Evolutionary conservation across 2,113 vertebrate genomes (phyloP).

Genomic region (Cygnus atratus): DNA sequence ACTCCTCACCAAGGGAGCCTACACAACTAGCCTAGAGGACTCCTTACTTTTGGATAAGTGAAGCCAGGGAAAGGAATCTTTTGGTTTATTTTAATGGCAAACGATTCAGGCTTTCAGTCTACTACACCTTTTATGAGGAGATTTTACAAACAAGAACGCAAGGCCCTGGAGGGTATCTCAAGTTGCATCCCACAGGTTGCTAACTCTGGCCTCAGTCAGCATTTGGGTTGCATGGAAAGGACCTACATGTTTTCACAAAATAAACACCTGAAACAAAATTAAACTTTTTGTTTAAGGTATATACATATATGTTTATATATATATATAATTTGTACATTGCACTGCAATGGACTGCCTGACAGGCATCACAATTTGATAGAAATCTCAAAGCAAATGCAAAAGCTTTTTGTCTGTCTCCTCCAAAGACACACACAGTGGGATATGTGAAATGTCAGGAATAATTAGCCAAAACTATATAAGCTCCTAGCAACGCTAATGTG

Average conservation of each 20-base stretch:
- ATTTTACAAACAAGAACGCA: not conserved
- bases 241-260: not conserved
- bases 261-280: not conserved
- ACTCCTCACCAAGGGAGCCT: not conserved
- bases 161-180: not conserved
- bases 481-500: slow-evolving; percentile 36
- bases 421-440: slow-evolving; percentile 31
- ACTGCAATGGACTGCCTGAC: not conserved
- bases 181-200: not conserved
- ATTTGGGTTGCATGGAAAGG: not conserved
- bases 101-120: not conserved
- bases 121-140: not conserved
- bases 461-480: slow-evolving; percentile 61
- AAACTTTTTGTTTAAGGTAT: not conserved
- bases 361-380: not conserved
- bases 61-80: not conserved
- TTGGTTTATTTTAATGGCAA: not conserved
- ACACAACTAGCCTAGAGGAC: not conserved
- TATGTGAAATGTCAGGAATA: slow-evolving; percentile 70
- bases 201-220: not conserved
- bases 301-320: no score
- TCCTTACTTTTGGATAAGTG: not conserved
- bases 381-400: slow-evolving; percentile 32
- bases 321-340: not conserved
- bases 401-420: slow-evolving; percentile 52